Evolutionary conservation across 2,113 vertebrate genomes (phyloP).

Genomic region (Ramphastos sulfuratus): DNA sequence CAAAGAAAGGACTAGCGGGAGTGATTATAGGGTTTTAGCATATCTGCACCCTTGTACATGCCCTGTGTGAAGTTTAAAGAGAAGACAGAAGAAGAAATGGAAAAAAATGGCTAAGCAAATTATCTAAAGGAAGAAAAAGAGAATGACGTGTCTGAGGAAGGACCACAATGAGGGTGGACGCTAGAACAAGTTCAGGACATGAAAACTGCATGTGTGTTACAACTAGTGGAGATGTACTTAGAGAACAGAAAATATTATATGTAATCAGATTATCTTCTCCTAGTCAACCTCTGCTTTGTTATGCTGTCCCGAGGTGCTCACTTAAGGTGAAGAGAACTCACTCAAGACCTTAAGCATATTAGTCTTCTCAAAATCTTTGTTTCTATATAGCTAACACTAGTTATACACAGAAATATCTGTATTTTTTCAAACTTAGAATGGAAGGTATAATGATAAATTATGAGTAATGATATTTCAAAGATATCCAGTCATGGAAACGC

Average conservation of each 20-base stretch:
- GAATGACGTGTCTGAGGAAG: background rate
- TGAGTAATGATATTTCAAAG: background rate
- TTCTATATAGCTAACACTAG: background rate
- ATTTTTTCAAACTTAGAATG: background rate
- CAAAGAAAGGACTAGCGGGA: background rate
- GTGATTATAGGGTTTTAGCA: background rate
- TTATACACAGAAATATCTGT: background rate
- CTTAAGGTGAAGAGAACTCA: background rate
- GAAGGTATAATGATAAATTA: background rate
- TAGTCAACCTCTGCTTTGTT: background rate
- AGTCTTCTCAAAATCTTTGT: background rate
- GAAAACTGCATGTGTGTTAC: background rate
- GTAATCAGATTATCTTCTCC: background rate
- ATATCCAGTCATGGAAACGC: background rate
- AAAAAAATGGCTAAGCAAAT: background rate
- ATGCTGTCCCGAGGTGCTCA: background rate
- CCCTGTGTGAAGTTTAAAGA: background rate
- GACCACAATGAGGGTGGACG: accelerated
- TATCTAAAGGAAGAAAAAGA: background rate
- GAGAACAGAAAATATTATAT: background rate
- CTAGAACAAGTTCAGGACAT: background rate
- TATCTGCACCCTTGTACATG: background rate
- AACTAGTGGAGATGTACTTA: background rate
- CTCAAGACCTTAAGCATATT: background rate
- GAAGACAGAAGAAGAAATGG: background rate